A percentile compares a stretch with the other conserved stretches of the same genome.
These are phyloP conservation scores for Myxocyprinus asiaticus DNA, from an alignment of 2,113 vertebrate species.

Conservation along the genomic window DNA sequence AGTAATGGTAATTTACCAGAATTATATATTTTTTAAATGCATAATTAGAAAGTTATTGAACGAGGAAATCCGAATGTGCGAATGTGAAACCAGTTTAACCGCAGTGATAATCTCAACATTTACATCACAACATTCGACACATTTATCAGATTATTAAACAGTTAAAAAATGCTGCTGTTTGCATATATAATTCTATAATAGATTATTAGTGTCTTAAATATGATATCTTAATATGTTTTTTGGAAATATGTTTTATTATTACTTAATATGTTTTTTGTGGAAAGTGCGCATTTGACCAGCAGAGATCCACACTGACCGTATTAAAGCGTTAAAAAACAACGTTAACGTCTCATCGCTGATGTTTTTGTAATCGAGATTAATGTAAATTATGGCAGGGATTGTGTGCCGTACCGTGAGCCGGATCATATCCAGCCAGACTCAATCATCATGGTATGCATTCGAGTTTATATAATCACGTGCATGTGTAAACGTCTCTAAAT, in stretches of 20 bases:
- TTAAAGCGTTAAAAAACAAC: neutral
- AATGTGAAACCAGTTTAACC: constrained; percentile 48
- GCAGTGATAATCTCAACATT: neutral
- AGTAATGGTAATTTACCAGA: no score
- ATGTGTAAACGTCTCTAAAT: neutral
- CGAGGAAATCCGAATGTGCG: no score
- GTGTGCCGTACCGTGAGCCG: no score
- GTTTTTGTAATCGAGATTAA: no score
- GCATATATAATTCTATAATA: neutral
- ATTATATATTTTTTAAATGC: no score
- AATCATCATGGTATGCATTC: constrained; percentile 53
- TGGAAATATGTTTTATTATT: neutral
- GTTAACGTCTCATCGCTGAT: neutral
- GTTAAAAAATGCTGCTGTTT: neutral
- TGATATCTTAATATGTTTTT: neutral
- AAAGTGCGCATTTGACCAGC: constrained; percentile 32
- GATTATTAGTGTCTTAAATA: neutral
- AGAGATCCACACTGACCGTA: neutral
- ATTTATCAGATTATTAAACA: neutral
- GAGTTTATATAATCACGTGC: neutral
- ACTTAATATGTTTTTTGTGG: no score
- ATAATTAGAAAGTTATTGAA: no score
- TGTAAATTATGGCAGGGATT: constrained; percentile 59
- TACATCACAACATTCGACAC: constrained; percentile 54
- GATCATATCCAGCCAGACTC: constrained; percentile 55